Conservation (phyloP, 2,888 invertebrate genomes). For the Sarcophaga carnaria region DNA sequence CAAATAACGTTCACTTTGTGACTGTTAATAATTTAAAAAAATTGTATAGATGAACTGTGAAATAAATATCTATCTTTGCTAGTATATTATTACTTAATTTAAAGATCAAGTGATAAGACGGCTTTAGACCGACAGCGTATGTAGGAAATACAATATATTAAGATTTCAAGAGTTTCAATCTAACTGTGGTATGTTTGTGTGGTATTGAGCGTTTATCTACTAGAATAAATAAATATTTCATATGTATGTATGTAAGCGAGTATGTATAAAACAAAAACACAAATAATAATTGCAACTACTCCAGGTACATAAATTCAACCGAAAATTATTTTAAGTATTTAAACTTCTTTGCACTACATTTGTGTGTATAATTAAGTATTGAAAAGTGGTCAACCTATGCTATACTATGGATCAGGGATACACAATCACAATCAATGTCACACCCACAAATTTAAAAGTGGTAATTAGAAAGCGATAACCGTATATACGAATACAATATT, state of each 20-base stretch:
- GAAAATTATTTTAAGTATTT: neutral
- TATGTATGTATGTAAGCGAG: neutral
- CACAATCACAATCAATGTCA: too few relatives aligned
- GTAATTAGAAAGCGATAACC: too few relatives aligned
- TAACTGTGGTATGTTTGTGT: neutral
- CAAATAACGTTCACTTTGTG: constrained; percentile 46
- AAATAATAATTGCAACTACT: neutral
- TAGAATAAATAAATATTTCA: neutral
- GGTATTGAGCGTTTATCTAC: neutral
- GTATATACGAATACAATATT: too few relatives aligned
- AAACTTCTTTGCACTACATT: neutral
- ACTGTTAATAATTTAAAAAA: constrained; percentile 48
- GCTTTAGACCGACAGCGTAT: constrained; percentile 29
- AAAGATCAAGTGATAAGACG: constrained; percentile 73
- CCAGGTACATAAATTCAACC: neutral
- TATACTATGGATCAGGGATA: too few relatives aligned
- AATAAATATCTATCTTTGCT: constrained; percentile 37
- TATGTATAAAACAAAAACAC: neutral
- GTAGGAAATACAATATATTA: constrained; percentile 32
- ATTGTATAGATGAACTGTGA: constrained; percentile 34
- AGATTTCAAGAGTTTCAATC: constrained; percentile 28
- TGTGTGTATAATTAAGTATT: neutral
- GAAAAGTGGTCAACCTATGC: too few relatives aligned
- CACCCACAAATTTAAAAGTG: too few relatives aligned
- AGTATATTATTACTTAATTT: constrained; percentile 76